Percentiles rank a stretch among this genome's conserved stretches.
Conservation (phyloP, 2,888 invertebrate genomes). For the Nomada hirtipes region DNA sequence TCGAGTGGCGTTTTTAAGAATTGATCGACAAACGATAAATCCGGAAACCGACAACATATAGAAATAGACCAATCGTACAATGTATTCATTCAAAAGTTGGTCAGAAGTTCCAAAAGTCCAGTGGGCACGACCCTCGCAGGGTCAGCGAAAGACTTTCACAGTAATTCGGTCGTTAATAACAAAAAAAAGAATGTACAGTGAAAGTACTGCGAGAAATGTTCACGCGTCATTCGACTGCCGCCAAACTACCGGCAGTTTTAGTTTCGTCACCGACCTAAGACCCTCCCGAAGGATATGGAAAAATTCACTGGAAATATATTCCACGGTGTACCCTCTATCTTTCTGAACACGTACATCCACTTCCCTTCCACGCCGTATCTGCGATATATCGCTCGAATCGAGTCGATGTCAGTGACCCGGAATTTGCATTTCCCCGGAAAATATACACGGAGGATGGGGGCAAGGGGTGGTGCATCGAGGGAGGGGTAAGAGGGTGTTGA, state of each 20-base stretch:
- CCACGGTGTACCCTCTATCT: slow-evolving; percentile 58
- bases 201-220: not conserved
- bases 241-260: slow-evolving; percentile 4
- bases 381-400: slow-evolving; percentile 72
- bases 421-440: slow-evolving; percentile 75
- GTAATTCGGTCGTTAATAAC: no score
- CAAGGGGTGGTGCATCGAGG: not conserved
- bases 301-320: slow-evolving; percentile 65
- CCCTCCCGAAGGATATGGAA: slow-evolving; percentile 52
- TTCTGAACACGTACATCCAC: slow-evolving; percentile 67
- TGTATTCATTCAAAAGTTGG: no score
- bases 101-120: no score
- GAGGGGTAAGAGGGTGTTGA: slow-evolving; percentile 4
- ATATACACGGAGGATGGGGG: slow-evolving; percentile 58
- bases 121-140: no score
- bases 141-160: no score
- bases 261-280: slow-evolving; percentile 48
- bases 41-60: not conserved
- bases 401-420: slow-evolving; percentile 72
- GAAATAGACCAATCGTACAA: no score
- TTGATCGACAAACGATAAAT: slow-evolving; percentile 51
- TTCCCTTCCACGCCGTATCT: slow-evolving; percentile 64
- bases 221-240: not conserved
- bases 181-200: not conserved
- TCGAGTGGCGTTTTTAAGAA: slow-evolving; percentile 59